Base-by-base conservation (phyloP, 1,140 invertebrate species). In the Drosophila obscura region DNA sequence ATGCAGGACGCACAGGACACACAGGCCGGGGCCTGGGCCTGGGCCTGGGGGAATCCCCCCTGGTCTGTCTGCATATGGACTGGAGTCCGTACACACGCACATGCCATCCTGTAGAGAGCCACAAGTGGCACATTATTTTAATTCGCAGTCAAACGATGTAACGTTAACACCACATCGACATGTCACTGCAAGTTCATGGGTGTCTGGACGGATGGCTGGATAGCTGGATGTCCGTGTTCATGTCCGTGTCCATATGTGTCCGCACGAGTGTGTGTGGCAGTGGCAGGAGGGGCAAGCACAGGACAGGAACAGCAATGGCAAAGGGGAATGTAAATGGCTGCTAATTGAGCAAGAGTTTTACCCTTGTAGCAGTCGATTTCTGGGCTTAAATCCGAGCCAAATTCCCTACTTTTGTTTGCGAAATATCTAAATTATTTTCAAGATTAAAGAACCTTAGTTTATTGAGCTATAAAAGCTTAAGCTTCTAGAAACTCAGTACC, bases 121-220 rank as follows among this genome's bases (percentile, higher is more conserved):
- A 91, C 90, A 91, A 91, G 90, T 91, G 89, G 90, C 85, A 87
- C 84, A 91, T 91, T 91, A 91, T 84, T 91, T 87, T 89, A 80
- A 90, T 90, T 87, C 67, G 67, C 87, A 90, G 87, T 90, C 82
- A 90, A 90, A 90, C 79, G 81, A 35, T 80, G 76, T 77, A 82
- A 68, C 87, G 73, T 88, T 83, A 77, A 88, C 83, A 88, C 76
- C 80, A 60, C 74, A 58, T 55, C 74, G 67, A 77, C 73, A 77
- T 77, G 75, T 77, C 75, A 77, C 43, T 66, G 80, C 63, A 69
- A 60, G 49, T 71, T 58, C 67, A 69, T 68, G 35, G 35, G 11
- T 39, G 35, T 13, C 11, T 39, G 11, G 35, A 13, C 0, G 31
- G 2, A 9, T 31, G 16, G 31, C 24, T 22, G 16, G 19, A 1